Base-by-base conservation (phyloP, 37 sponge, comb jelly and placozoan species). In the Cladorhizidae sp. region DNA sequence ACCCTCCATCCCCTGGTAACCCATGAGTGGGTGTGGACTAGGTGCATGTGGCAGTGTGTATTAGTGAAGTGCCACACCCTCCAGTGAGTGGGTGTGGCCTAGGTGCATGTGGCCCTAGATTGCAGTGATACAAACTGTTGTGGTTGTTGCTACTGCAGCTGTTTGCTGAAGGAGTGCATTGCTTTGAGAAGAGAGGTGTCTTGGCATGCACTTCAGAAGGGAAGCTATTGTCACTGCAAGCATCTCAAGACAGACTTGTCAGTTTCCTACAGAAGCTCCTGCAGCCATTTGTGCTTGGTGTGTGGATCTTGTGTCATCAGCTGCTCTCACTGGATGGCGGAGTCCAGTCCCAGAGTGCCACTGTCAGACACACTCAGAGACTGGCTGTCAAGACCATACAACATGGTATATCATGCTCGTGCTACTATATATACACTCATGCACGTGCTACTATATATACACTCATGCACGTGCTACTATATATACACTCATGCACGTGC, bases 221-320 rank as follows among this genome's bases (percentile, higher is more conserved):
- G 26, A 40, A 25, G 12, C 1, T 22, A 21, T 15, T 43, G n/a
- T 43, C 78, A n/a, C 18, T 79, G n/a, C 52, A 62, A 20, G 12
- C 43, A 22, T 71, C 45, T 22, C 71, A 40, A 7, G 39, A 79
- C 42, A 40, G 49, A 7, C 72, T 52, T 36, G 57, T 69, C 22
- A 2, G 17, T 3, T 77, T 82, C 26, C 79, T 93, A 0, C 42
- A 72, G 39, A 35, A 43, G 28, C 61, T 93, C 22, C 51, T 88
- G 8, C 63, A 35, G 14, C 86, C 93, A 9, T 86, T 85, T 72
- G 82, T 88, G 42, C 75, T 50, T 21, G 86, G 89, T 29, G 75
- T 78, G 11, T 88, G 93, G 93, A 83, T 93, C 18, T 70, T 88
- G 54, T 88, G 89, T 78, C 73, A 81, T 6, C 74, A 88, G 49